phyloP scores from a whole-genome alignment of 2,113 vertebrate species.

The Oreochromis aureus region DNA sequence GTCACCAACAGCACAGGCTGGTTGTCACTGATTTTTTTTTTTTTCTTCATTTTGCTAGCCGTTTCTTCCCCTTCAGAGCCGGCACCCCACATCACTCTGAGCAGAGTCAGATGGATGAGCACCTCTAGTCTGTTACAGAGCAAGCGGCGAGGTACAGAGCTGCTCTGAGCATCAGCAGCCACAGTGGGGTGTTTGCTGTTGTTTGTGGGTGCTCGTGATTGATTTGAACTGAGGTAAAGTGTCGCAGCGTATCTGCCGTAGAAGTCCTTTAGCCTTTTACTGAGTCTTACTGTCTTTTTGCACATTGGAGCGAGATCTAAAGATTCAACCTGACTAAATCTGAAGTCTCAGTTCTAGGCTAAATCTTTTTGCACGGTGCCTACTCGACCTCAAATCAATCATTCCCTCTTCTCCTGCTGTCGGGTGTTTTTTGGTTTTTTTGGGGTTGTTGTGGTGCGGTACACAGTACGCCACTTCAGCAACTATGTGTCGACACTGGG shows the following conservation, averaged over 20 bases:
- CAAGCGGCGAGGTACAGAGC: slow-evolving; percentile 70
- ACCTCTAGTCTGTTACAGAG: slow-evolving; percentile 74
- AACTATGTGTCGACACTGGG: not conserved
- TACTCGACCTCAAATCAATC: slow-evolving; percentile 1
- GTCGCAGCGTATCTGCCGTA: not conserved
- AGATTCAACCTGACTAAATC: not conserved
- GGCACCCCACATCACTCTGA: slow-evolving; percentile 57
- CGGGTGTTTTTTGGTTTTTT: not conserved
- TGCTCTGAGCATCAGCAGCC: slow-evolving; percentile 18
- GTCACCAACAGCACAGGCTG: not conserved
- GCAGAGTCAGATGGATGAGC: slow-evolving; percentile 75
- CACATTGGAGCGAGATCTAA: not conserved
- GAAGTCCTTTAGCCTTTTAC: not conserved
- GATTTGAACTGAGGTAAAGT: not conserved
- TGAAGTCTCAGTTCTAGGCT: not conserved
- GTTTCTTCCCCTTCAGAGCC: slow-evolving; percentile 56
- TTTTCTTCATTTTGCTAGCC: not conserved
- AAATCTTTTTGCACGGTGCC: not conserved
- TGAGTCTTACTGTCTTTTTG: not conserved
- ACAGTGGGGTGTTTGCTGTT: slow-evolving; percentile 18
- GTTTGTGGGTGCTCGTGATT: slow-evolving; percentile 8
- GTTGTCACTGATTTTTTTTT: not conserved
- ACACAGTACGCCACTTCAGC: not conserved
- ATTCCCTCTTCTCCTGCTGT: not conserved
- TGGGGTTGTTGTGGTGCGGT: not conserved